phyloP scores from a whole-genome alignment of 2,113 vertebrate species.

The Labeo rohita region DNA sequence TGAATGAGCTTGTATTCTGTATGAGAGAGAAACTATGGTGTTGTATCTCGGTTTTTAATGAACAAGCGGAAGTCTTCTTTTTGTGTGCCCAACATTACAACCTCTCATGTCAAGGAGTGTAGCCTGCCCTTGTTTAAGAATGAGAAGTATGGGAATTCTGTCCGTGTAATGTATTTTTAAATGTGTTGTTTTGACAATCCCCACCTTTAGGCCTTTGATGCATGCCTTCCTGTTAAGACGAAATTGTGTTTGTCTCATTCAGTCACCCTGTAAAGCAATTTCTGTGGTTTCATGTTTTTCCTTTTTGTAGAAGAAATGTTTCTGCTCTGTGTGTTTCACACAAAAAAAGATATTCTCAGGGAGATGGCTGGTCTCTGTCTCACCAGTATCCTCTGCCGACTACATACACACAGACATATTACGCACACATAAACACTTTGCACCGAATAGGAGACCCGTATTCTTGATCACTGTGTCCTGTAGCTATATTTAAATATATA shows the following conservation, averaged over 20 bases:
- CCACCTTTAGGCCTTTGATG: constrained; percentile 27
- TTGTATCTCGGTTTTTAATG: background rate
- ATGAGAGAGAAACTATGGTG: background rate
- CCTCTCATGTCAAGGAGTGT: background rate
- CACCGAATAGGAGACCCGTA: constrained; percentile 76
- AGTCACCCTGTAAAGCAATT: background rate
- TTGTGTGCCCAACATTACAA: background rate
- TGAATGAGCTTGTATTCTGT: background rate
- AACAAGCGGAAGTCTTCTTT: background rate
- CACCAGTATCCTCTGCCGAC: constrained; percentile 60
- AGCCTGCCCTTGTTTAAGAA: constrained; percentile 14
- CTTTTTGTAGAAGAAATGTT: constrained; percentile 5
- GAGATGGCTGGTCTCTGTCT: constrained; percentile 73
- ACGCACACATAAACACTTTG: constrained; percentile 61
- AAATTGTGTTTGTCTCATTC: background rate
- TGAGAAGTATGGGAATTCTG: background rate
- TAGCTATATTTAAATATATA: constrained; percentile 59
- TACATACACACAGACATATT: constrained; percentile 35
- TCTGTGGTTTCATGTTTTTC: constrained; percentile 19
- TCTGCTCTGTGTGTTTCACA: constrained; percentile 37
- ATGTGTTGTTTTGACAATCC: constrained; percentile 29
- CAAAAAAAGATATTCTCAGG: constrained; percentile 68
- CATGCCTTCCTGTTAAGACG: background rate
- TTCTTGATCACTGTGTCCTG: constrained; percentile 80
- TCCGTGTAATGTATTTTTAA: constrained; percentile 21